Evolutionary conservation across 2,888 invertebrate genomes (phyloP).

Genomic region (Pachymerium ferrugineum): DNA sequence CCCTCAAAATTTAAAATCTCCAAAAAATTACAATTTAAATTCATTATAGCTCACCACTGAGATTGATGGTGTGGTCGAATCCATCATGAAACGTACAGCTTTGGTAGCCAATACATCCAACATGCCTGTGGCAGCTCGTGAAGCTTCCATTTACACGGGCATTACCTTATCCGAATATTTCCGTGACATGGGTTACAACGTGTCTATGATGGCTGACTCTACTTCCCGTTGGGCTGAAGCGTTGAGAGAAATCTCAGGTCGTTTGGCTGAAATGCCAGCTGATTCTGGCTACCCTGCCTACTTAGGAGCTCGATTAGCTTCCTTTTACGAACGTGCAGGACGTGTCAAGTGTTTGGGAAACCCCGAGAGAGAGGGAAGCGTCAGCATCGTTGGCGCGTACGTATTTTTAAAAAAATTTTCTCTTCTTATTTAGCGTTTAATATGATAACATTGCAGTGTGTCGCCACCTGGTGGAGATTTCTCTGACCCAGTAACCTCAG

Average conservation of each 20-base stretch:
- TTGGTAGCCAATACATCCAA: slow-evolving; percentile 99
- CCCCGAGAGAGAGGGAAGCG: slow-evolving; percentile 96
- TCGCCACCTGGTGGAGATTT: slow-evolving; percentile 99
- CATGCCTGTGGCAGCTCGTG: slow-evolving; percentile 99
- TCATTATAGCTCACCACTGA: slow-evolving; percentile 71
- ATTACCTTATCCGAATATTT: slow-evolving; percentile 99
- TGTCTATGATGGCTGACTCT: slow-evolving; percentile 99
- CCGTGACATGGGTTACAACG: slow-evolving; percentile 96
- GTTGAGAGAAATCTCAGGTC: slow-evolving; percentile 97
- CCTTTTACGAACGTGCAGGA: slow-evolving; percentile 99
- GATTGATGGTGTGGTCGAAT: slow-evolving; percentile 87
- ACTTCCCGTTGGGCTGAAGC: slow-evolving; percentile 99
- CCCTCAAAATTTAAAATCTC: not conserved
- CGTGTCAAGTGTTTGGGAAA: slow-evolving; percentile 95
- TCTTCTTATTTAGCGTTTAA: not conserved
- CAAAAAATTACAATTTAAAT: not conserved
- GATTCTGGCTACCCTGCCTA: slow-evolving; percentile 95
- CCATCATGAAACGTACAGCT: slow-evolving; percentile 99
- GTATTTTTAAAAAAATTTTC: not conserved
- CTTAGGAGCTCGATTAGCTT: slow-evolving; percentile 93
- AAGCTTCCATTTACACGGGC: slow-evolving; percentile 98
- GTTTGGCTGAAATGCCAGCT: slow-evolving; percentile 99
- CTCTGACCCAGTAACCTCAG: slow-evolving; percentile 99
- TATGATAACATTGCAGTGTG: slow-evolving; percentile 54
- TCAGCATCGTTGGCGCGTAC: slow-evolving; percentile 95